phyloP scores from a whole-genome alignment of 2,113 vertebrate species.

The Mobula hypostoma region DNA sequence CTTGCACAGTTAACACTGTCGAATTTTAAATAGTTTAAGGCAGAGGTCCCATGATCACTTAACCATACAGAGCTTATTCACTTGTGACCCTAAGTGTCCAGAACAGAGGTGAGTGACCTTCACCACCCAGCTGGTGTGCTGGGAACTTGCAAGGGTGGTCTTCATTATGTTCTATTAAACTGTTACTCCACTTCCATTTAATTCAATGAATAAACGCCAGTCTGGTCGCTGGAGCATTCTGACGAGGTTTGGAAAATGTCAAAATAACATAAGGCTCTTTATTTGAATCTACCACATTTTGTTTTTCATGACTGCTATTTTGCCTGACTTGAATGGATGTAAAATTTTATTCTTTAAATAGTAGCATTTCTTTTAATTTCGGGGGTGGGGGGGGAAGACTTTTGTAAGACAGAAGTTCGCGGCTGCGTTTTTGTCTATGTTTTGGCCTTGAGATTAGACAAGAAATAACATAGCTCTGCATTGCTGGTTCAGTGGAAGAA shows the following conservation, averaged over 20 bases:
- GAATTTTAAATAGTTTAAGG: conserved; percentile 20
- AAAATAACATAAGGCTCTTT: neutral
- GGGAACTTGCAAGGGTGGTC: conserved; percentile 26
- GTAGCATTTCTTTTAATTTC: neutral
- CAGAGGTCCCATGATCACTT: conserved; percentile 19
- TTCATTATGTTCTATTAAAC: neutral
- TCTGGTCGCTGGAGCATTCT: neutral
- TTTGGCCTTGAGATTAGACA: neutral
- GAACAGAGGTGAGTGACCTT: conserved; percentile 16
- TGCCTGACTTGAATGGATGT: neutral
- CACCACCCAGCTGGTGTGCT: conserved; percentile 31
- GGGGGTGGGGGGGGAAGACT: neutral
- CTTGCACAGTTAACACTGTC: neutral
- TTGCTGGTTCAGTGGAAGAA: no score
- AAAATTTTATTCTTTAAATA: neutral
- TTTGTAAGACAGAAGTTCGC: neutral
- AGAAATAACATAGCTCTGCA: no score
- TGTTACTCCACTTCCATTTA: neutral
- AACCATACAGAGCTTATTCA: conserved; percentile 14
- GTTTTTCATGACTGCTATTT: neutral
- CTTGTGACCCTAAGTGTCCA: conserved; percentile 28
- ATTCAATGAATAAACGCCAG: neutral
- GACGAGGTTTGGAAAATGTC: neutral
- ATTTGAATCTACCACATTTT: neutral
- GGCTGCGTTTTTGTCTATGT: neutral